phyloP scores from a whole-genome alignment of 2,113 vertebrate genomes.

The Clupea harengus region DNA sequence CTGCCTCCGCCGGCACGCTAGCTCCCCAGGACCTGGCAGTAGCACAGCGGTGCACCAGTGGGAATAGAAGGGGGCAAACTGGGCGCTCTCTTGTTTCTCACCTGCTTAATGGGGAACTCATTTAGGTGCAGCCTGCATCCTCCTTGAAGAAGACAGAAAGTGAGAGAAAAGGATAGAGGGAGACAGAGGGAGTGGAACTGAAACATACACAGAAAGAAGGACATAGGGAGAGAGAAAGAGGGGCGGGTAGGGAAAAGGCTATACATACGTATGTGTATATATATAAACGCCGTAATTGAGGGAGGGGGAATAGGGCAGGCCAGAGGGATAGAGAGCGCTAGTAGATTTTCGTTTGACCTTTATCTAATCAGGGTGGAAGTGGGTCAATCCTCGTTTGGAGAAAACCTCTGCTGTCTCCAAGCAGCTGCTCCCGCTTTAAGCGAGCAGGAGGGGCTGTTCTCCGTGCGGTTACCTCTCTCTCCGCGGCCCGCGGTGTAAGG shows the following conservation, averaged over 20 bases:
- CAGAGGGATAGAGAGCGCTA: background rate
- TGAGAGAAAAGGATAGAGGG: background rate
- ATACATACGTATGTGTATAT: background rate
- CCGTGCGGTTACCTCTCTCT: constrained; percentile 29
- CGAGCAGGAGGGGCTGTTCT: constrained; percentile 9
- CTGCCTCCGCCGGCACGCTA: background rate
- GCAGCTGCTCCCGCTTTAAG: background rate
- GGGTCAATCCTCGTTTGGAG: constrained; percentile 29
- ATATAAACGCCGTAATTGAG: background rate
- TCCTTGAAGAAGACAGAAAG: background rate
- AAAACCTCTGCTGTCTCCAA: constrained; percentile 22
- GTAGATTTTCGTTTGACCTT: constrained; percentile 36
- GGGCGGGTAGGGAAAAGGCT: background rate
- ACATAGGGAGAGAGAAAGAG: background rate
- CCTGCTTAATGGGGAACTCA: background rate
- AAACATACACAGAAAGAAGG: background rate
- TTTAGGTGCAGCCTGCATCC: background rate
- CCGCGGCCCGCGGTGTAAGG: constrained; percentile 23
- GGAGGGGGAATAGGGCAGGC: background rate
- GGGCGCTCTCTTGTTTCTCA: background rate
- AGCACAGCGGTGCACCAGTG: background rate
- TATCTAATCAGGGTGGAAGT: constrained; percentile 39
- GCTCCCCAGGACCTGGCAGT: background rate
- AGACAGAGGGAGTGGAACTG: background rate
- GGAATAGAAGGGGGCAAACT: background rate